Base-by-base conservation (phyloP, 2,888 invertebrate genomes). In the Conops quadrifasciatus region DNA sequence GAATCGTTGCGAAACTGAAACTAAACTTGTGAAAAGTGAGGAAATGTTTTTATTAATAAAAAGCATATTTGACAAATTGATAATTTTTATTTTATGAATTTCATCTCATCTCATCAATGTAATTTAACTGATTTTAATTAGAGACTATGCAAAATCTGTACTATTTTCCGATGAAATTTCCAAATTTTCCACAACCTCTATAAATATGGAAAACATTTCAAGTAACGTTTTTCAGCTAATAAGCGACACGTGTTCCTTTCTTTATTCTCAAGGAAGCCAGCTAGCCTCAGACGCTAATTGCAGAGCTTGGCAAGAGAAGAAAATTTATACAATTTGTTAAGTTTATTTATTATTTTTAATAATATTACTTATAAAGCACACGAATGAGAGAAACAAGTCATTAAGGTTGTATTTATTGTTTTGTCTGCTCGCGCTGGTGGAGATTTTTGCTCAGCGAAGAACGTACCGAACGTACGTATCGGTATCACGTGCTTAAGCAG, bases 161-260 rank as follows among this genome's bases (percentile, higher is more conserved):
- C n/a, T n/a, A n/a, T n/a, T n/a, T n/a, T n/a, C n/a, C n/a, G n/a
- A n/a, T n/a, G n/a, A n/a, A n/a, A n/a, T n/a, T n/a, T n/a, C n/a
- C n/a, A n/a, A n/a, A n/a, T n/a, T n/a, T n/a, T n/a, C n/a, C n/a
- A n/a, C n/a, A n/a, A n/a, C n/a, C n/a, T n/a, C n/a, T n/a, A n/a
- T n/a, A n/a, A n/a, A n/a, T n/a, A n/a, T 36, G 36, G 36, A 9
- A 75, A 75, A 76, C 79, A 80, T 84, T 82, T 84, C 85, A 85
- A 85, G 85, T 81, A 81, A 82, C 83, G 82, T 83, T 80, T 77
- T 78, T 49, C 21, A n/a, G n/a, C 21, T 53, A 80, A 71, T 63
- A 64, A 67, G 66, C 69, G 73, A 76, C 80, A 79, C 79, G 79
- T 78, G 79, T 73, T 75, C 19, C 16, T 36, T 4, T 36, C 9